Base-by-base conservation (phyloP, 1,140 invertebrate species). In the Ganaspis sp. region DNA sequence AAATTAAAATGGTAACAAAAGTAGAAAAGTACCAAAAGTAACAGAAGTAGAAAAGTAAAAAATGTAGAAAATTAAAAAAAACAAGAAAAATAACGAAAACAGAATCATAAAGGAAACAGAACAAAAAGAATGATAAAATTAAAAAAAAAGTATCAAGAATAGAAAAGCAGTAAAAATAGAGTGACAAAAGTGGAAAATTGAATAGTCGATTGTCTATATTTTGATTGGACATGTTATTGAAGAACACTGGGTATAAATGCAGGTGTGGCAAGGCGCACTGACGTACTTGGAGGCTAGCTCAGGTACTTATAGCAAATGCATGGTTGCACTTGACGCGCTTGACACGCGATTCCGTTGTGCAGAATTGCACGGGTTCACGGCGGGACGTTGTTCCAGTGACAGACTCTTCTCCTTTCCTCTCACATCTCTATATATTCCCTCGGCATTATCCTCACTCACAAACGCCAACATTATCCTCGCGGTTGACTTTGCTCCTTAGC, bases 381-480 rank as follows among this genome's bases (percentile, higher is more conserved):
- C 82, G 83, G 86, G 84, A 87, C 87, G 83, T 87, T 88, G 87
- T 88, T 89, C 88, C 85, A 89, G 85, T 89, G 86, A 87, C 83
- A 84, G 83, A 83, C 76, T 69, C 73, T 73, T 82, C 77, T 81
- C 81, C 79, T 81, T 70, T 75, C 69, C 74, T 74, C 58, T 73
- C 64, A 70, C 19, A 73, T 64, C 64, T 81, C 38, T 77, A 64
- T 75, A 70, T 34, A 37, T 26, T 69, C 74, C 17, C 73, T 79
- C 86, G 85, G 23, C 12, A 64, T 64, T 64, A 64, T 64, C 23
- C 26, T 64, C 54, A 29, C 12, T 29, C 21, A 11, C 26, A 15
- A 64, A 29, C 54, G 54, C 23, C 23, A 58, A 29, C 54, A 29
- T 58, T 29, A 58, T 58, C 54, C 21, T 64, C 23, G 23, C 54